A percentile compares a stretch with the other conserved stretches of the same genome.
phyloP scores from a whole-genome alignment of 92 coral and sea anemone species.

The Scolanthus callimorphus region DNA sequence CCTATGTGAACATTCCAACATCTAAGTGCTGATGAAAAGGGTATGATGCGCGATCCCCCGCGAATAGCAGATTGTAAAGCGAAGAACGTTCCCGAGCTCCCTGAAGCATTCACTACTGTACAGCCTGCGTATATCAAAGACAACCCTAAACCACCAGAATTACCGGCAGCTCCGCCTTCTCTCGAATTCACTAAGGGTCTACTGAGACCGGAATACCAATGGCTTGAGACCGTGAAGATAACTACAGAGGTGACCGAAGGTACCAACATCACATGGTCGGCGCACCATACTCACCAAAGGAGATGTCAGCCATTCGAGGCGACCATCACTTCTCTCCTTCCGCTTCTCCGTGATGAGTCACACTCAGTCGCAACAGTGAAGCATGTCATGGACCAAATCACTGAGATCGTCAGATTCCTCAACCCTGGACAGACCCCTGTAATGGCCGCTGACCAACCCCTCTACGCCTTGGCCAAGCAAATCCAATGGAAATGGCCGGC shows the following conservation, averaged over 20 bases:
- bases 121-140: not conserved
- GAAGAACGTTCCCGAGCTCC: constrained; percentile 19
- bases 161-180: too few relatives aligned
- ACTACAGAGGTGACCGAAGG: constrained; percentile 17
- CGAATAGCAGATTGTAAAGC: constrained; percentile 2
- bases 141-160: constrained; percentile 14
- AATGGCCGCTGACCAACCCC: too few relatives aligned
- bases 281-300: constrained; percentile 12
- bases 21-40: not conserved
- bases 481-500: too few relatives aligned
- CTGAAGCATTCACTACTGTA: constrained; percentile 11
- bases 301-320: not conserved
- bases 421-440: too few relatives aligned
- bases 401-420: too few relatives aligned
- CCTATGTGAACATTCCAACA: too few relatives aligned
- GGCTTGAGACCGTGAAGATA: constrained; percentile 28
- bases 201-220: constrained; percentile 25
- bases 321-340: too few relatives aligned
- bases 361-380: too few relatives aligned
- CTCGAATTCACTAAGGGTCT: too few relatives aligned
- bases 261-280: constrained; percentile 10
- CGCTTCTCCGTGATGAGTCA: too few relatives aligned
- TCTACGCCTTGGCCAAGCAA: too few relatives aligned
- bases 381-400: too few relatives aligned
- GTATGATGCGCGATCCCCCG: not conserved